Evolutionary conservation across 1,140 invertebrate species (phyloP).

Genomic region (Cydia fagiglandana): DNA sequence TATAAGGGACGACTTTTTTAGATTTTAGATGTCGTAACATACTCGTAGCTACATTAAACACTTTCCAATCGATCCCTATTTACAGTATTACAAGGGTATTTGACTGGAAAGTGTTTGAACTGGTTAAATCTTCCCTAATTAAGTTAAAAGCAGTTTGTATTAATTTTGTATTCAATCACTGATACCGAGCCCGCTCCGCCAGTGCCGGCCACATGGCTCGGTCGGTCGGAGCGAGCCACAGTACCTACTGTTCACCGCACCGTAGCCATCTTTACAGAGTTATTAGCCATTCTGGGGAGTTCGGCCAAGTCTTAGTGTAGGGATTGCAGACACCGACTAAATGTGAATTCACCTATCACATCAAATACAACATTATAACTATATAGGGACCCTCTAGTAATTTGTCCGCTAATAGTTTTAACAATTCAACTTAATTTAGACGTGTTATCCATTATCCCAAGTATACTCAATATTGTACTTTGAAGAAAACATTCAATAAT

Average conservation of each 20-base stretch:
- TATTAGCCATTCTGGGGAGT: slow-evolving; percentile 55
- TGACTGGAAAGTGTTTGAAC: not conserved
- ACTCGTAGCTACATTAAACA: not conserved
- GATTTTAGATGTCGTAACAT: not conserved
- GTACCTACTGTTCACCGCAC: slow-evolving; percentile 33
- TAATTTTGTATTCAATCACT: slow-evolving; percentile 23
- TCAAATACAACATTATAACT: slow-evolving; percentile 70
- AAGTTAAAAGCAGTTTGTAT: slow-evolving; percentile 12
- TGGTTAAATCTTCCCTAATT: not conserved
- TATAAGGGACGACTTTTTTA: slow-evolving; percentile 4
- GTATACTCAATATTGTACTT: slow-evolving; percentile 56
- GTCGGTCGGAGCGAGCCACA: slow-evolving; percentile 33
- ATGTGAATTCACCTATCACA: slow-evolving; percentile 65
- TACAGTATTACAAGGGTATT: not conserved
- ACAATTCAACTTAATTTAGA: slow-evolving; percentile 71
- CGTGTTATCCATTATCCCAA: slow-evolving; percentile 51
- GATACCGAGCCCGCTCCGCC: slow-evolving; percentile 11
- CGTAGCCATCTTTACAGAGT: slow-evolving; percentile 42
- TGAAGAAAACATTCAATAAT: slow-evolving; percentile 38
- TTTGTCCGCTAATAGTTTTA: slow-evolving; percentile 63
- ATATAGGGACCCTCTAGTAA: slow-evolving; percentile 59
- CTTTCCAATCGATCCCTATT: not conserved
- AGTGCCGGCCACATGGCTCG: slow-evolving; percentile 17
- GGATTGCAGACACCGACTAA: slow-evolving; percentile 69
- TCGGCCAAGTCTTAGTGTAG: slow-evolving; percentile 52